These are phyloP conservation scores for Choloepus hoffmanni DNA, from an alignment of 2,113 vertebrate species.

Conservation along the genomic window DNA sequence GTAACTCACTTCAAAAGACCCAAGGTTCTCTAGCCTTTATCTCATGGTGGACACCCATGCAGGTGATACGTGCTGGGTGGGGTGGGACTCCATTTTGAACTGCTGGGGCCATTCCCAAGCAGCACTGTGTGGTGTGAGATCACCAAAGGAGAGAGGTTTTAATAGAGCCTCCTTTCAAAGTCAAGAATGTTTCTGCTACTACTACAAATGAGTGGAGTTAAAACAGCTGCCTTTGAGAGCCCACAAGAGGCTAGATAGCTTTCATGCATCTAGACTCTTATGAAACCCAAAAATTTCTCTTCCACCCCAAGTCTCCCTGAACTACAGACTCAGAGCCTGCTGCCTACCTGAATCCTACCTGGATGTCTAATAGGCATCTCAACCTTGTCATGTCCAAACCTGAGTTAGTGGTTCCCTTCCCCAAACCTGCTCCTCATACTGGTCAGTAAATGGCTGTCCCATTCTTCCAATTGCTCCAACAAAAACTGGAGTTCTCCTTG, in stretches of 20 bases:
- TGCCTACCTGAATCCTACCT: not conserved
- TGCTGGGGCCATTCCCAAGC: not conserved
- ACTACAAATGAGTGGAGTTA: not conserved
- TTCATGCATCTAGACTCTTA: not conserved
- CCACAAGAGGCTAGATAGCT: not conserved
- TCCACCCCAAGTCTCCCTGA: not conserved
- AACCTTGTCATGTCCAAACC: not conserved
- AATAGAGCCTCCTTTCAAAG: not conserved
- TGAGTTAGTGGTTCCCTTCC: not conserved
- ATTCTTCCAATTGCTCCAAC: not conserved
- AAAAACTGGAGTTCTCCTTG: accelerated
- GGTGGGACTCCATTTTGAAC: not conserved
- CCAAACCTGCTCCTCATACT: accelerated
- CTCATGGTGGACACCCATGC: accelerated
- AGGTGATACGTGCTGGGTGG: not conserved
- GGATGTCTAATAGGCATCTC: not conserved
- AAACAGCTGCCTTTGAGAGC: accelerated
- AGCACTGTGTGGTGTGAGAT: not conserved
- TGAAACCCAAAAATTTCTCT: not conserved
- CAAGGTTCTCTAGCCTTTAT: not conserved
- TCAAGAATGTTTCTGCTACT: not conserved
- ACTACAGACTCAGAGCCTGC: not conserved
- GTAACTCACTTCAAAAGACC: not conserved
- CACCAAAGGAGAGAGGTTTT: not conserved
- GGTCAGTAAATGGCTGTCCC: not conserved